Evolutionary conservation across 2,888 invertebrate genomes (phyloP).

Genomic region (Isotomurus palustris): DNA sequence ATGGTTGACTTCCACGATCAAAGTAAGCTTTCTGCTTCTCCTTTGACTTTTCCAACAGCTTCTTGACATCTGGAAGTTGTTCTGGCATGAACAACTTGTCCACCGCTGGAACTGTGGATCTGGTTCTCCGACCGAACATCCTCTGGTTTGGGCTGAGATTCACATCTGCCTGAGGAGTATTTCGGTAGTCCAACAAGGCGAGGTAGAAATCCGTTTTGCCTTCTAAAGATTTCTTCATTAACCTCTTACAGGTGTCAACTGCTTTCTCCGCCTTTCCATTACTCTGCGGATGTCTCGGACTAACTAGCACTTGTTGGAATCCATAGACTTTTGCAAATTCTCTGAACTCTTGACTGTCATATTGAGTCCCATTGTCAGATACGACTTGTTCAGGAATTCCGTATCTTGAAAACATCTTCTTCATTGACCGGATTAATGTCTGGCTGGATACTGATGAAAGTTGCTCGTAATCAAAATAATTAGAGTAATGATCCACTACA

Average conservation of each 20-base stretch:
- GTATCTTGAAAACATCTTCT: too few relatives aligned
- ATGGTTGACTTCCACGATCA: not conserved
- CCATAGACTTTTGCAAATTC: constrained; percentile 24
- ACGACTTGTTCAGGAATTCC: too few relatives aligned
- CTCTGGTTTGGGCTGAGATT: constrained; percentile 8
- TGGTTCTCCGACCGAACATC: constrained; percentile 9
- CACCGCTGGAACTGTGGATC: not conserved
- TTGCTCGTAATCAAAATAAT: constrained; percentile 37
- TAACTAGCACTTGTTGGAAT: constrained; percentile 35
- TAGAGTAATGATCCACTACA: constrained; percentile 41
- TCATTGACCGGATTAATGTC: constrained; percentile 33
- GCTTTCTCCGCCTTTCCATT: constrained; percentile 44
- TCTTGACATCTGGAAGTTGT: not conserved
- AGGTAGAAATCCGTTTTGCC: constrained; percentile 29
- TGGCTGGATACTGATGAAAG: constrained; percentile 32
- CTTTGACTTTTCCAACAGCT: not conserved
- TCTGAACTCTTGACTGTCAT: too few relatives aligned
- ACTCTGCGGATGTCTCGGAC: constrained; percentile 34
- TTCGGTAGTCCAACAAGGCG: constrained; percentile 39
- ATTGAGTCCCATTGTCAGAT: too few relatives aligned
- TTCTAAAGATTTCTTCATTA: constrained; percentile 34
- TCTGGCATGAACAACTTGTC: constrained; percentile 1
- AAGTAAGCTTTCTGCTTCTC: not conserved
- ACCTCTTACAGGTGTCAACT: constrained; percentile 42
- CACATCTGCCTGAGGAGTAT: constrained; percentile 32